phyloP scores from a whole-genome alignment of 1,140 invertebrate genomes.

The Fopius arisanus region DNA sequence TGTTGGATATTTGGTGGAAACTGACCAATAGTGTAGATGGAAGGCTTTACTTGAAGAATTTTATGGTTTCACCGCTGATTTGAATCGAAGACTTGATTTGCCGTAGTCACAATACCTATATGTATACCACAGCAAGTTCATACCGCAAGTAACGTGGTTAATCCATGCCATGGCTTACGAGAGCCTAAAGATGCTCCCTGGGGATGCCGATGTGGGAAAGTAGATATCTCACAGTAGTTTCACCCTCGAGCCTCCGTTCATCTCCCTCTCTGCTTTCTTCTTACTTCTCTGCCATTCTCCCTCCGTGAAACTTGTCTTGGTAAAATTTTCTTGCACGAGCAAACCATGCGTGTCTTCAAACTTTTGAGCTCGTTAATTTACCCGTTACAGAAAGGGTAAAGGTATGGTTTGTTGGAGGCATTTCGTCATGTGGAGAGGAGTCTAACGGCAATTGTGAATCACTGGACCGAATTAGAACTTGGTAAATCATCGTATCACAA shows the following conservation, averaged over 20 bases:
- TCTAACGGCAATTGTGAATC: constrained; percentile 19
- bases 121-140: constrained; percentile 18
- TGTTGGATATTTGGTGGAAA: no score
- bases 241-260: constrained; percentile 16
- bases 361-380: constrained; percentile 36
- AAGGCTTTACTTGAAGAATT: no score
- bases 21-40: no score
- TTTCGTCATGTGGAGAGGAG: constrained; percentile 12
- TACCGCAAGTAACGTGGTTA: constrained; percentile 28
- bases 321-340: constrained; percentile 27
- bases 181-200: constrained; percentile 30
- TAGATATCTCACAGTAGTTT: constrained; percentile 30
- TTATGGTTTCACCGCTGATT: no score
- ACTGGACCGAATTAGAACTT: constrained; percentile 16
- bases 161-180: constrained; percentile 26
- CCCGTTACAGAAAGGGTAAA: constrained; percentile 15
- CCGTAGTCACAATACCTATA: background rate
- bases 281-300: background rate
- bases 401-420: constrained; percentile 19
- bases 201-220: constrained; percentile 32
- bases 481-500: background rate
- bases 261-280: constrained; percentile 3
- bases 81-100: background rate
- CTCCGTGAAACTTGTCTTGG: constrained; percentile 26
- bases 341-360: constrained; percentile 34